Base-by-base conservation (phyloP, 2,113 vertebrate genomes). In the Mesoclemmys tuberculata region DNA sequence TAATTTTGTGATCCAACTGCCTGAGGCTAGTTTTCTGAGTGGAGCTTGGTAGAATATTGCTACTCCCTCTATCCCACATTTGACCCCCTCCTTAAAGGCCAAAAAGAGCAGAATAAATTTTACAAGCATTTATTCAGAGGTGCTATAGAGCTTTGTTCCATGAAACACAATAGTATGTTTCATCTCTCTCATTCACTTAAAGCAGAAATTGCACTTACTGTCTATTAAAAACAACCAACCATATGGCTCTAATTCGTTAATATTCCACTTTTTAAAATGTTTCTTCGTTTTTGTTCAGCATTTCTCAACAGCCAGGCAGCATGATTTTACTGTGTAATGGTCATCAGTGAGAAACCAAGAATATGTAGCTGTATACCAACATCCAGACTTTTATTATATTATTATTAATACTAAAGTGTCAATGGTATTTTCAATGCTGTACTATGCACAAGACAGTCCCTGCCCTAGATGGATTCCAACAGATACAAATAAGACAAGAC, bases 371-470 rank as follows among this genome's bases (percentile, higher is more conserved):
- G 71, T 41, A 26, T 68, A 58, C 83, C 90, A 91, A 64, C 80
- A 94, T 92, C 87, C 87, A 93, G 95, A 90, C 82, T 88, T 78
- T 89, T 90, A 78, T 64, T 89, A 89, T 93, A 96, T 93, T 88
- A 74, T 44, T 44, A 24, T 78, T 56, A 48, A 92, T 85, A 82
- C 64, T 41, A 18, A 90, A 80, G 56, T 80, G 96, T 94, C 92
- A 84, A 54, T 90, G 27, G 54, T 16, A 89, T 78, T 51, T 52
- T 90, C 75, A 77, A 61, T 93, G 61, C 84, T 82, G 35, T 16
- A 55, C 11, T 64, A 22, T 38, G 82, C 46, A 64, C 48, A 96
- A 84, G 10, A 12, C 52, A 95, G 79, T 18, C 5, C 89, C n/a
- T 89, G 24, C 75, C 13, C 87, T 56, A 74, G 26, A 10, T 9